Conservation (phyloP, 2,888 invertebrate genomes). For the Dynastes grantii region DNA sequence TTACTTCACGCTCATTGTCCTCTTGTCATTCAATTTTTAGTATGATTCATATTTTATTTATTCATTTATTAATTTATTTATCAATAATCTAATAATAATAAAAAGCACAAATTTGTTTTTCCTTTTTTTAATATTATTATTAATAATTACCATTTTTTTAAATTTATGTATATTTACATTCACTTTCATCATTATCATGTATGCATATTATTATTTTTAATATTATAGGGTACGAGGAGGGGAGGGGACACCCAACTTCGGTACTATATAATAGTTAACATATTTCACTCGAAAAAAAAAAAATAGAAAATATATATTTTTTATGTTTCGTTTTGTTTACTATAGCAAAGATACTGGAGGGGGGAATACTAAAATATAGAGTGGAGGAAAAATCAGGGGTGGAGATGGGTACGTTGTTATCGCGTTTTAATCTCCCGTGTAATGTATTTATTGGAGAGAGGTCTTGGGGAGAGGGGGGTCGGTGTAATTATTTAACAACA, state of each 20-base stretch:
- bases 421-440: background rate
- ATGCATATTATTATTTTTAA: conserved; percentile 22
- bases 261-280: conserved; percentile 3
- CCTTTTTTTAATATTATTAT: conserved; percentile 12
- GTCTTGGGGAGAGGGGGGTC: background rate
- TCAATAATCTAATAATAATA: conserved; percentile 23
- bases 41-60: background rate
- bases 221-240: conserved; percentile 5
- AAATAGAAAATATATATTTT: conserved; percentile 6
- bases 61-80: background rate
- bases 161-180: conserved; percentile 29
- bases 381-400: background rate
- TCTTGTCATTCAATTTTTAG: background rate
- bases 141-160: conserved; percentile 8
- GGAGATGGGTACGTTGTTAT: conserved; percentile 7
- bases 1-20: background rate
- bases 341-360: background rate
- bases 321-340: background rate
- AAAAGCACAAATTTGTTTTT: conserved; percentile 15
- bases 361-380: background rate
- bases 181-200: conserved; percentile 22
- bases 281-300: background rate
- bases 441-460: background rate
- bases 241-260: conserved; percentile 2
- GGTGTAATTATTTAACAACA: conserved; percentile 28